Base-by-base conservation (phyloP, 2,888 invertebrate genomes). In the Leucania comma region DNA sequence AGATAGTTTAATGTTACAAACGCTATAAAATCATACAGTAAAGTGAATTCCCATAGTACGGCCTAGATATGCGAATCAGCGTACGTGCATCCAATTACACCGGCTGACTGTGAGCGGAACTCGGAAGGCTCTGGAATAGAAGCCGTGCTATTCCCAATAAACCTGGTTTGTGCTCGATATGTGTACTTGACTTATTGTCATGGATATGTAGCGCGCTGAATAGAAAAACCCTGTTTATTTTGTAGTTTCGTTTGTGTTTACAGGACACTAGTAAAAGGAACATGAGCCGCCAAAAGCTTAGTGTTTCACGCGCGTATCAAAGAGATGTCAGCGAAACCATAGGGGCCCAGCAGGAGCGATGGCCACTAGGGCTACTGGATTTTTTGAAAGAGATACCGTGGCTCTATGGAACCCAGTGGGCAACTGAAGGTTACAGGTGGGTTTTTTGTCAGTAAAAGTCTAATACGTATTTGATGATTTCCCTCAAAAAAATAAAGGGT, bases 21-120 rank as follows among this genome's bases (percentile, higher is more conserved):
- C 38, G 38, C 38, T 35, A 10, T 0, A 35, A 35, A 35, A 10
- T 10, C 35, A 35, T 50, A 12, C 12, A 51, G 14, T 8, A 26
- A 26, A 29, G 54, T 32, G 54, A 29, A 1, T 57, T 61, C 17
- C 4, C 46, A 20, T 69, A 24, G 89, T 91, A 87, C 14, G 42
- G 58, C 32, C 61, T 53, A 3, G 57, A 14, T 22, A 69, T 64
- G 82, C 83, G 86, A 87, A 88, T 89, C 88, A 88, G 80, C 82
- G 86, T 87, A 85, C 82, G 89, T 89, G 92, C 93, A 93, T 93
- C 93, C 93, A 93, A 93, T 93, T 93, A 93, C 91, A 90, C 89
- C 88, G 87, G 82, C 81, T 87, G 87, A 84, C 89, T 88, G 89
- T 80, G 81, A 89, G 80, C 88, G 84, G 86, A 42, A 20, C 42